phyloP scores from a whole-genome alignment of 2,888 invertebrate species.

The Myopa tessellatipennis region DNA sequence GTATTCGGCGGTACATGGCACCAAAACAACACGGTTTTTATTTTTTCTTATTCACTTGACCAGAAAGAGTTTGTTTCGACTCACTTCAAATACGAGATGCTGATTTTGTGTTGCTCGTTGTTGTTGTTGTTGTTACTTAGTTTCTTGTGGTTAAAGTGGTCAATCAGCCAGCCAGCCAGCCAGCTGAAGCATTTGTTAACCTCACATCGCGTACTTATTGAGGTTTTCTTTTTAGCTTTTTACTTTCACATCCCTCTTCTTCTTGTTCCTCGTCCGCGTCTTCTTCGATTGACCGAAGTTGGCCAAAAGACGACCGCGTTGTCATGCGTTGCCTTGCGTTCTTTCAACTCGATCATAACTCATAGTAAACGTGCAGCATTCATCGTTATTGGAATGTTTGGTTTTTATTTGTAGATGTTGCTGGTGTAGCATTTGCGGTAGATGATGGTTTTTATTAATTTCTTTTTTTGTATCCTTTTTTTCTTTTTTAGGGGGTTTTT shows the following conservation, averaged over 20 bases:
- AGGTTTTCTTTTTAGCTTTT: background rate
- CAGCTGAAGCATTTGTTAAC: slow-evolving; percentile 21
- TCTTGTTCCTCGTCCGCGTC: background rate
- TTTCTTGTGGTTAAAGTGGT: slow-evolving; percentile 11
- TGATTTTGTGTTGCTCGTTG: background rate
- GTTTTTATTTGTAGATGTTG: background rate
- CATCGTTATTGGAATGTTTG: background rate
- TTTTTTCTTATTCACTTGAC: slow-evolving; percentile 6
- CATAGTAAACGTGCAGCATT: slow-evolving; percentile 8
- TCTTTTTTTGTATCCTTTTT: slow-evolving; percentile 22
- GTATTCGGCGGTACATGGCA: too few species aligned
- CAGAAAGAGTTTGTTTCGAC: slow-evolving; percentile 31
- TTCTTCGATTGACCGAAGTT: background rate
- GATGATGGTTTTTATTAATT: slow-evolving; percentile 16
- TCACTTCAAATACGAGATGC: slow-evolving; percentile 27
- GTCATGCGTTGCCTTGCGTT: background rate
- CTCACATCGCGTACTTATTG: background rate
- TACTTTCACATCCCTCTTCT: background rate
- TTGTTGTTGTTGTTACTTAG: slow-evolving; percentile 16
- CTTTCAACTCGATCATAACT: slow-evolving; percentile 10
- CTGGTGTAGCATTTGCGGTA: background rate
- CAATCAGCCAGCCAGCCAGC: slow-evolving; percentile 8
- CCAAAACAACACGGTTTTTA: too few species aligned
- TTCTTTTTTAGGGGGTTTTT: slow-evolving; percentile 24
- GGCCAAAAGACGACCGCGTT: slow-evolving; percentile 5